Evolutionary conservation across 2,113 vertebrate genomes (phyloP).

Genomic region (Promerops cafer): DNA sequence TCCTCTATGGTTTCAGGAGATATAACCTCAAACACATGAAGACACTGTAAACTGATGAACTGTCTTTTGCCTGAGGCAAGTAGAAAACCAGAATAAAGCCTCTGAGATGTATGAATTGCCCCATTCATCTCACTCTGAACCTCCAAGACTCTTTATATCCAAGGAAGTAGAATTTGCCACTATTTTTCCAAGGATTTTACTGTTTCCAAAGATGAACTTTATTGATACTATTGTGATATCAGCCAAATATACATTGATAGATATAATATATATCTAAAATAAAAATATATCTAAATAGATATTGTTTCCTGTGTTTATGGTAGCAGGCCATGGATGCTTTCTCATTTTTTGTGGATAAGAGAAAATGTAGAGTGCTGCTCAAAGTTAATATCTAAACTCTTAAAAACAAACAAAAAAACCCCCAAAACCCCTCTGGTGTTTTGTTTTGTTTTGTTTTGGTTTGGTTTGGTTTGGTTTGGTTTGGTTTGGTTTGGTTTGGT

Average conservation of each 20-base stretch:
- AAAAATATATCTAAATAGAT: not conserved
- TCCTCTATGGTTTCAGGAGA: not conserved
- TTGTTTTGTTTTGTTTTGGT: not conserved
- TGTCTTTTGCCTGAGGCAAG: not conserved
- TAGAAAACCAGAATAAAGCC: not conserved
- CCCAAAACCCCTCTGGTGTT: rapidly evolving
- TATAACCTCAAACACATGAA: not conserved
- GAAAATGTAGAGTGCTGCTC: not conserved
- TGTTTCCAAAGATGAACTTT: not conserved
- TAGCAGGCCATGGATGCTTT: not conserved
- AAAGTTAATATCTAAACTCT: not conserved
- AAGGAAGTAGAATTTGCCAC: not conserved
- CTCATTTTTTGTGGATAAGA: not conserved
- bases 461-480: no score
- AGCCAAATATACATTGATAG: not conserved
- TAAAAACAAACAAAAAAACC: not conserved
- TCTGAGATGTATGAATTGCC: not conserved
- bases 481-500: not conserved
- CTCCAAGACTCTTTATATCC: not conserved
- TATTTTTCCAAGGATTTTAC: not conserved
- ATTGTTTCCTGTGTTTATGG: not conserved
- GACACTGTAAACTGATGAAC: not conserved
- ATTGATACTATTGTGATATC: not conserved
- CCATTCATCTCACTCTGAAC: not conserved
- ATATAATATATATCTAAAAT: not conserved